Evolutionary conservation across 1,140 invertebrate species (phyloP), one percentile per base, ranked within the genome.

Genomic region (Habropoda laboriosa): DNA sequence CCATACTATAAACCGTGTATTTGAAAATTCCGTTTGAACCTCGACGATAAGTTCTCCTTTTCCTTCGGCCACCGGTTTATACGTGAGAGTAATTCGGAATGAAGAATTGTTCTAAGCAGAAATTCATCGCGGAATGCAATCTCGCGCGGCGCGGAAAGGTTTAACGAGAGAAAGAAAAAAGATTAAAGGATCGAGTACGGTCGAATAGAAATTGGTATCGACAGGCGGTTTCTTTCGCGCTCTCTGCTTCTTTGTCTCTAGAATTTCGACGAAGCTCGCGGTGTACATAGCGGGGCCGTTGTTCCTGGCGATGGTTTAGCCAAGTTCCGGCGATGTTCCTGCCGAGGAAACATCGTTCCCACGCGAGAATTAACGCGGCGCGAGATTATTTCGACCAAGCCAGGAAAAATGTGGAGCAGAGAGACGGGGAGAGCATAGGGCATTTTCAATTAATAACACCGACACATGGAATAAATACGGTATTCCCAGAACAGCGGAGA

Each of bases 371-470:
- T 24, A 51, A 18, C 27, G 21, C 35, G 40, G 27, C 30, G 45
- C 30, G 30, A 49, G 7, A 49, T 49, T 49, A 67, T 67, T 67
- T 49, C 42, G 45, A 32, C 4, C 27, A 6, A 68, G 24, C 5
- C 51, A 24, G 13, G 53, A n/a, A 24, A 24, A 30, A 32, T 42
- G n/a, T 49, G 45, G 6, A 38, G 16, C 24, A 58, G 3, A 58
- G 3, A 55, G 49, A 6, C n/a, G 13, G 21, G 6, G 57, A 10
- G 21, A 38, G n/a, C 42, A 32, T 58, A 10, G 32, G 6, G 58
- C 32, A 63, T 74, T 74, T 74, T 74, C 72, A 40, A 64, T 74
- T 51, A 74, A 64, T 74, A 74, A 63, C 2, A 30, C 21, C 8
- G 60, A 63, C 24, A 40, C 58, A 35, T 24, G 24, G 32, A 32